A percentile compares a stretch with the other conserved stretches of the same genome.
phyloP scores from a whole-genome alignment of 2,113 vertebrate genomes.

The Peromyscus leucopus region DNA sequence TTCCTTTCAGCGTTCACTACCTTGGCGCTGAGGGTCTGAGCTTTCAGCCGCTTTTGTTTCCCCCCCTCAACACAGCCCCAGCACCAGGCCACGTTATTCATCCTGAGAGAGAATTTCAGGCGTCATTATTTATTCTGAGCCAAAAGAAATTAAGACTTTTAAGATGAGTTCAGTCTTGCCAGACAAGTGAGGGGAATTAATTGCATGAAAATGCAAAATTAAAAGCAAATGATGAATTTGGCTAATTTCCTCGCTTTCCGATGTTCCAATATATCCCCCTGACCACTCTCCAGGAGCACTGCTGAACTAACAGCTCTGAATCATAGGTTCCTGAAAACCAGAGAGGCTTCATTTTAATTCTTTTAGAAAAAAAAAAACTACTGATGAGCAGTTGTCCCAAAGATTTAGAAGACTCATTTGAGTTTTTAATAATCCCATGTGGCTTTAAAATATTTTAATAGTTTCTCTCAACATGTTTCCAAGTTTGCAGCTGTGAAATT shows the following conservation, averaged over 20 bases:
- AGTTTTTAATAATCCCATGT: slow-evolving; percentile 86
- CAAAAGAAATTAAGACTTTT: slow-evolving; percentile 61
- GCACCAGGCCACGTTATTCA: slow-evolving; percentile 49
- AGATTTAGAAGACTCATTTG: slow-evolving; percentile 86
- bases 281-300: slow-evolving; percentile 77
- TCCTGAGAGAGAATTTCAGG: slow-evolving; percentile 20
- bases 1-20: slow-evolving; percentile 31
- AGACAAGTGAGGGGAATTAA: slow-evolving; percentile 73
- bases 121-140: slow-evolving; percentile 56
- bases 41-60: slow-evolving; percentile 56
- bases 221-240: slow-evolving; percentile 77
- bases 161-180: slow-evolving; percentile 64
- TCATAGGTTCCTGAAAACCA: slow-evolving; percentile 79
- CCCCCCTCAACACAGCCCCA: background rate
- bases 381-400: slow-evolving; percentile 85
- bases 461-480: slow-evolving; percentile 84
- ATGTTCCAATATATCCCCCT: slow-evolving; percentile 80
- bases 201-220: slow-evolving; percentile 73
- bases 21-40: slow-evolving; percentile 47
- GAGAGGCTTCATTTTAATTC: slow-evolving; percentile 32
- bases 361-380: slow-evolving; percentile 78
- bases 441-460: slow-evolving; percentile 85
- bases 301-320: slow-evolving; percentile 83
- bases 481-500: slow-evolving; percentile 82
- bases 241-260: slow-evolving; percentile 75